These are phyloP conservation scores for Drosophila cognata DNA, from an alignment of 2,888 invertebrate genomes.

Conservation along the genomic window DNA sequence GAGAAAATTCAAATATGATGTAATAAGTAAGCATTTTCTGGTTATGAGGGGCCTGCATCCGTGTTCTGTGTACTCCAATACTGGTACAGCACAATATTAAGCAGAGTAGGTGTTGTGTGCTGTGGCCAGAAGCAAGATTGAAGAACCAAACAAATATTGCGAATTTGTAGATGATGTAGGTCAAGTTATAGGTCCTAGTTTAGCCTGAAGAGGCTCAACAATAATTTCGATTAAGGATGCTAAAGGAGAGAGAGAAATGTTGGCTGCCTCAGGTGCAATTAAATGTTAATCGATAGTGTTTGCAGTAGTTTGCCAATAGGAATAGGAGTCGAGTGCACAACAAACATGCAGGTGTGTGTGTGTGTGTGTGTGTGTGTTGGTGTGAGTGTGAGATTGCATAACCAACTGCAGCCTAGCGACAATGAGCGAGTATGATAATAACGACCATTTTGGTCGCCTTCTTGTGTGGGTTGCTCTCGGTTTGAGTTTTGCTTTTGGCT, in stretches of 20 bases:
- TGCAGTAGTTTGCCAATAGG: conserved; percentile 30
- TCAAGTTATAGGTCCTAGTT: background rate
- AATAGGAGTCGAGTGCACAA: conserved; percentile 12
- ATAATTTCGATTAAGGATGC: conserved; percentile 62
- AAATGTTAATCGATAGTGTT: conserved; percentile 77
- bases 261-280: conserved; percentile 64
- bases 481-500: conserved; percentile 28
- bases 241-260: conserved; percentile 38
- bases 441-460: conserved; percentile 27
- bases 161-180: conserved; percentile 8
- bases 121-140: conserved; percentile 28
- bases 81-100: conserved; percentile 9
- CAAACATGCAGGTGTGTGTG: conserved; percentile 8
- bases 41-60: conserved; percentile 8
- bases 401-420: conserved; percentile 30
- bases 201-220: conserved; percentile 53
- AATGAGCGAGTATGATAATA: conserved; percentile 14
- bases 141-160: conserved; percentile 40
- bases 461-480: conserved; percentile 20
- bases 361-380: conserved; percentile 7
- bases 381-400: conserved; percentile 33
- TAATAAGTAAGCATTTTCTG: background rate
- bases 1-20: background rate
- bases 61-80: background rate
- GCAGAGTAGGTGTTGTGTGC: conserved; percentile 7